phyloP scores from a whole-genome alignment of 1,140 invertebrate species.

The Arctopsyche grandis region DNA sequence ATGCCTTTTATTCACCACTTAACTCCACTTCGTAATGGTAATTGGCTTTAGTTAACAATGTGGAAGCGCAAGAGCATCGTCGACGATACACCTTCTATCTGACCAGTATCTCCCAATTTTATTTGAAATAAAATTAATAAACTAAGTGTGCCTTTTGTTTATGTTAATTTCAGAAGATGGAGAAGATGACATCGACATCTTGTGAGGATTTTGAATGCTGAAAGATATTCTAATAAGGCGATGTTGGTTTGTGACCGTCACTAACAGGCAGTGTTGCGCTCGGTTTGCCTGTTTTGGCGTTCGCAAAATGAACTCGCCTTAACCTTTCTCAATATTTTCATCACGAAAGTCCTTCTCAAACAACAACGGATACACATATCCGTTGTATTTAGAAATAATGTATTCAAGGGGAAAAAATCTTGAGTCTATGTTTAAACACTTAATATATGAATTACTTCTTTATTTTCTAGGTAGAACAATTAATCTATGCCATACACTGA shows the following conservation, averaged over 20 bases:
- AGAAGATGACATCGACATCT: too few species aligned
- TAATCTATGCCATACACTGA: too few species aligned
- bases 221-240: constrained; percentile 59
- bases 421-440: too few species aligned
- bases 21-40: constrained; percentile 37
- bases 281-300: constrained; percentile 67
- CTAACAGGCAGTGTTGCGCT: constrained; percentile 65
- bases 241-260: constrained; percentile 70
- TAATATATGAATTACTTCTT: too few species aligned
- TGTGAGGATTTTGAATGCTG: too few species aligned
- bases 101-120: not conserved
- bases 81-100: constrained; percentile 7
- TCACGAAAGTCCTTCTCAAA: not conserved
- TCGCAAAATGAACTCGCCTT: constrained; percentile 69
- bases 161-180: too few species aligned
- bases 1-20: constrained; percentile 38
- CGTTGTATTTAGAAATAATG: too few species aligned
- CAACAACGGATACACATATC: too few species aligned
- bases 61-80: not conserved
- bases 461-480: too few species aligned
- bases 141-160: too few species aligned
- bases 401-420: too few species aligned
- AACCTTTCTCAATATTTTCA: constrained; percentile 54
- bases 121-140: too few species aligned
- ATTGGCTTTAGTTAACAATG: constrained; percentile 35